phyloP scores from a whole-genome alignment of 2,888 invertebrate genomes.

The Phengaris alcon region DNA sequence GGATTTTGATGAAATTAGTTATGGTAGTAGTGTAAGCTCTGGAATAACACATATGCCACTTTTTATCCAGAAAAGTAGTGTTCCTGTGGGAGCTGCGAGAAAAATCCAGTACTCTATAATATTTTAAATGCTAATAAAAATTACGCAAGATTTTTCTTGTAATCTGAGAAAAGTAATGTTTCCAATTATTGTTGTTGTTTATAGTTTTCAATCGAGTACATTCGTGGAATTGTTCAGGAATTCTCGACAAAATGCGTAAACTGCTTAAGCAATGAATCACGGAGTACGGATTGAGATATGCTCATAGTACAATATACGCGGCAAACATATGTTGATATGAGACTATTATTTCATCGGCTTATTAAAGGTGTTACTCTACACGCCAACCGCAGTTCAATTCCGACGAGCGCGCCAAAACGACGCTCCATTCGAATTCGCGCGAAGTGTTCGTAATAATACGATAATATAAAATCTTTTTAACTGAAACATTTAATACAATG shows the following conservation, averaged over 20 bases:
- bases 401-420: slow-evolving; percentile 46
- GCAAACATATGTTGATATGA: slow-evolving; percentile 35
- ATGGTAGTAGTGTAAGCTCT: too few relatives aligned
- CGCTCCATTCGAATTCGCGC: slow-evolving; percentile 50
- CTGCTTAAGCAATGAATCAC: not conserved
- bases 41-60: too few relatives aligned
- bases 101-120: too few relatives aligned
- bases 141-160: not conserved
- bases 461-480: slow-evolving; percentile 33
- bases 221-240: slow-evolving; percentile 4
- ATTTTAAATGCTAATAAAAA: too few relatives aligned
- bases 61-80: too few relatives aligned
- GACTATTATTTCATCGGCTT: slow-evolving; percentile 35
- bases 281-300: slow-evolving; percentile 25
- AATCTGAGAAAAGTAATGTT: not conserved
- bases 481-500: slow-evolving; percentile 40
- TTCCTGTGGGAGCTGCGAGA: too few relatives aligned
- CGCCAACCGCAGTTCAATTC: slow-evolving; percentile 51
- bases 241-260: slow-evolving; percentile 7
- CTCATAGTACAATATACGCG: slow-evolving; percentile 35
- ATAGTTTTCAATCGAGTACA: not conserved
- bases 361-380: slow-evolving; percentile 50
- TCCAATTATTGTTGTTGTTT: not conserved
- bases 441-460: slow-evolving; percentile 47
- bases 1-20: too few relatives aligned